These are phyloP conservation scores for Dromius quadrimaculatus DNA, from an alignment of 2,888 invertebrate species.

Conservation along the genomic window DNA sequence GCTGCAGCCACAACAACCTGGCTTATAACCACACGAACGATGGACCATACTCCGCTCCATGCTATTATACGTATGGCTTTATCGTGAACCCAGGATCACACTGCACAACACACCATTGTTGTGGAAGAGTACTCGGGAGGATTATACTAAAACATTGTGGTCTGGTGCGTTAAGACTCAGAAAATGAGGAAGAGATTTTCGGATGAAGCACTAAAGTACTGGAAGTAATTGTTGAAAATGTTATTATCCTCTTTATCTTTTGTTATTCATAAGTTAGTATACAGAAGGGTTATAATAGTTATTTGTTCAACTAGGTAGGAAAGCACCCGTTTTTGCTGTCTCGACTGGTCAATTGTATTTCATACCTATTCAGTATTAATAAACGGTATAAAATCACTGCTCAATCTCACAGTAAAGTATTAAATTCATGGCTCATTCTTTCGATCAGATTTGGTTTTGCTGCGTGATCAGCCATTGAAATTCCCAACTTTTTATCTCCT, in stretches of 20 bases:
- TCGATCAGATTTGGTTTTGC: background rate
- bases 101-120: constrained; percentile 18
- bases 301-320: no score
- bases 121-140: background rate
- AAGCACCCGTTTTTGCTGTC: no score
- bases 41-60: background rate
- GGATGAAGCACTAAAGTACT: no score
- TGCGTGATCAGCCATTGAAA: constrained; percentile 40
- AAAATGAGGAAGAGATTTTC: background rate
- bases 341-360: no score
- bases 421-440: no score
- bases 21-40: background rate
- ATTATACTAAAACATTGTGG: constrained; percentile 13
- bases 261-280: no score
- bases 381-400: no score
- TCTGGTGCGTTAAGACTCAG: background rate
- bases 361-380: no score
- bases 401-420: no score
- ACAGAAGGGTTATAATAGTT: no score
- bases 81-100: constrained; percentile 27
- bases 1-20: constrained; percentile 37
- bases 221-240: no score
- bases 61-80: constrained; percentile 16
- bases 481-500: constrained; percentile 34
- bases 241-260: no score